Evolutionary conservation across 2,113 vertebrate genomes (phyloP).

Genomic region (Amia ocellicauda): DNA sequence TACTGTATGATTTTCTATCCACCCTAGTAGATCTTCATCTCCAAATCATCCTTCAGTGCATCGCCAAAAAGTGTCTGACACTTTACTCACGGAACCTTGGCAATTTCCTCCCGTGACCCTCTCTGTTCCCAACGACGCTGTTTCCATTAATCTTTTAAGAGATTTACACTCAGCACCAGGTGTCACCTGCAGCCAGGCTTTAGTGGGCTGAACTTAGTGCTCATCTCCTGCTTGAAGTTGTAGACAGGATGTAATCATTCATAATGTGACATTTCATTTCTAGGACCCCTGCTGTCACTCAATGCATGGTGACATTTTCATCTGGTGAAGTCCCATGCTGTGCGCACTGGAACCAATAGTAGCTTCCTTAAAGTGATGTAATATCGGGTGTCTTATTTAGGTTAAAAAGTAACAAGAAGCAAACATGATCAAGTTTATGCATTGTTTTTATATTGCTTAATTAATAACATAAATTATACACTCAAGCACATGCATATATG

Average conservation of each 20-base stretch:
- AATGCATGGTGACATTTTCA: neutral
- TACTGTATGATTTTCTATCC: no score
- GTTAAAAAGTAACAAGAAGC: no score
- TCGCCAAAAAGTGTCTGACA: neutral
- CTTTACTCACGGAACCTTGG: neutral
- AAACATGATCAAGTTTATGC: no score
- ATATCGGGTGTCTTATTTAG: no score
- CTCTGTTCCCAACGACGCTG: neutral
- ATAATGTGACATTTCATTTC: conserved; percentile 11
- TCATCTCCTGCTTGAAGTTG: conserved; percentile 3
- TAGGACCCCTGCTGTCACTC: conserved; percentile 1
- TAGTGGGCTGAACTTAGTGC: neutral
- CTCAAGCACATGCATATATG: no score
- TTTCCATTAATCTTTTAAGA: conserved; percentile 10
- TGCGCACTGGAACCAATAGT: neutral
- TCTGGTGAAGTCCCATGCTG: neutral
- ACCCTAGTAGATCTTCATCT: neutral
- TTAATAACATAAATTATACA: no score
- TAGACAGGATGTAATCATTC: conserved; percentile 4
- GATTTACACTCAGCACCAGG: neutral
- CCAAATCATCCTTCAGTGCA: neutral
- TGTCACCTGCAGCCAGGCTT: neutral
- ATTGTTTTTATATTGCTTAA: no score
- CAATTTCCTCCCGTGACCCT: neutral
- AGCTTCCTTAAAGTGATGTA: neutral